These are phyloP conservation scores for Homarus gammarus DNA, from an alignment of 2,888 invertebrate species.

Conservation along the genomic window DNA sequence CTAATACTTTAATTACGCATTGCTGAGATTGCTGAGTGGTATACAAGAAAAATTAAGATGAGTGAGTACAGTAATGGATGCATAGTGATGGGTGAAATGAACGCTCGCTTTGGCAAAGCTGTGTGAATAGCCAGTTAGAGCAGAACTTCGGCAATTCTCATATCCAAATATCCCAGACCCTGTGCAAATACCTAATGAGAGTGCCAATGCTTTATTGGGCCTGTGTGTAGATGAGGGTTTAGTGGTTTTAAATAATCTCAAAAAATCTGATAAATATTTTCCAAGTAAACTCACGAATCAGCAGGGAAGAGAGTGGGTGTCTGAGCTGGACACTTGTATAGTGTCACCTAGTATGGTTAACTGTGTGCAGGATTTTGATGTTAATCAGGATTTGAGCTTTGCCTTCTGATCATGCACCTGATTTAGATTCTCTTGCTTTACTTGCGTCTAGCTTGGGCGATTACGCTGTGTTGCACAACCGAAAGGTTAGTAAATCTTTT, in stretches of 20 bases:
- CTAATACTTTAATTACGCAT: slow-evolving; percentile 5
- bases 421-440: not conserved
- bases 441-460: not conserved
- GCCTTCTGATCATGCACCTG: not conserved
- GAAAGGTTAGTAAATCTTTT: too few species aligned
- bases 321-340: not conserved
- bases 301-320: not conserved
- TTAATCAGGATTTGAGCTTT: not conserved
- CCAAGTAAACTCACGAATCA: not conserved
- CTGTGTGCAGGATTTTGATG: too few species aligned
- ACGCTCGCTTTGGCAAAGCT: not conserved
- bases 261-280: not conserved
- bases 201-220: slow-evolving; percentile 19
- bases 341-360: too few species aligned
- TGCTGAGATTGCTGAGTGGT: slow-evolving; percentile 22
- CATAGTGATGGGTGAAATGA: slow-evolving; percentile 26
- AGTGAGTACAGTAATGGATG: slow-evolving; percentile 40
- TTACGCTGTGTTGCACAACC: too few species aligned
- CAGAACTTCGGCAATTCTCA: not conserved
- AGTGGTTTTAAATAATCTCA: slow-evolving; percentile 27
- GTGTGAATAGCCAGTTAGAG: slow-evolving; percentile 9
- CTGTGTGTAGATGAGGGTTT: slow-evolving; percentile 13
- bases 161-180: slow-evolving; percentile 34
- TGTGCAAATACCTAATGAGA: slow-evolving; percentile 21
- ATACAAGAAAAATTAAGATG: slow-evolving; percentile 36